Base-by-base conservation (phyloP, 2,888 invertebrate genomes). In the Noctuana brunneofusca region DNA sequence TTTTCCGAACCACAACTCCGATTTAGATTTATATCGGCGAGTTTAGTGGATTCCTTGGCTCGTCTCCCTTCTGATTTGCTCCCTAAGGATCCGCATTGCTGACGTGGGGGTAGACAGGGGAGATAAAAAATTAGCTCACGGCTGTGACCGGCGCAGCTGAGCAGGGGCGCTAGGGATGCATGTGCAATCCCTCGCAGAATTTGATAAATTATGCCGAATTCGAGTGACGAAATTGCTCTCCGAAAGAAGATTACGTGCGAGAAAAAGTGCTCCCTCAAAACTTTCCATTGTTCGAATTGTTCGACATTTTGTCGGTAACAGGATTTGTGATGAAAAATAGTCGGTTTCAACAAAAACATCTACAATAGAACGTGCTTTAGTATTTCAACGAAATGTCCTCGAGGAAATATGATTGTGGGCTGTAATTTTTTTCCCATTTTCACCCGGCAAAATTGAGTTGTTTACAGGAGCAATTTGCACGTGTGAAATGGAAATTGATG, bases 151-250 rank as follows among this genome's bases (percentile, higher is more conserved):
- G 69, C 80, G 73, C 87, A 88, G 86, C 89, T 89, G 89, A 83
- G 83, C 73, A 68, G 65, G 68, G 67, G 60, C 66, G 53, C n/a
- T 9, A 64, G 75, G 74, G 79, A 68, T 84, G 85, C 88, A 87
- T 85, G 85, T 88, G 89, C 87, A 87, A 79, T 79, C 72, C 74
- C 66, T 70, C 68, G 69, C 72, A 78, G 83, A 83, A 86, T 87
- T 88, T 88, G 84, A 87, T 88, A 87, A 89, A 89, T 89, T 88
- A 87, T 83, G 80, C 83, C 75, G 71, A 82, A 85, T 84, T 77
- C 79, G 75, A 77, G 75, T 82, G 82, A 86, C 83, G 82, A 83
- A 83, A 86, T 81, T 80, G 71, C 80, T 76, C 75, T 75, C 71
- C 71, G 69, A 69, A 76, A 76, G 71, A 69, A 79, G 78, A 83